A percentile compares a stretch with the other conserved stretches of the same genome.
These are phyloP conservation scores for Pontoporia blainvillei DNA, from an alignment of 2,113 vertebrate genomes.

Conservation along the genomic window DNA sequence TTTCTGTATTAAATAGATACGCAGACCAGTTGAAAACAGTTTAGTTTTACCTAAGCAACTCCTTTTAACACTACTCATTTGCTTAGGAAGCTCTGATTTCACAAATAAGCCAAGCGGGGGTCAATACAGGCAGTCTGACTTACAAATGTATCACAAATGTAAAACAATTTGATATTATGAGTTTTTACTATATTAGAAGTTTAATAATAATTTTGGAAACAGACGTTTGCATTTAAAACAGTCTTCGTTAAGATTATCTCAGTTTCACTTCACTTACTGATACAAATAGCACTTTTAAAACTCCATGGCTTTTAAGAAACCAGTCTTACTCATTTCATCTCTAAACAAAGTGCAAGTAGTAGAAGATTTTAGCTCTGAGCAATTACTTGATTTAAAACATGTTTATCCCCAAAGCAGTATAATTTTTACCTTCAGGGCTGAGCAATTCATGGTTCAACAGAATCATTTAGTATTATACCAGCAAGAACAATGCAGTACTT, in stretches of 20 bases:
- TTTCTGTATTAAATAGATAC: background rate
- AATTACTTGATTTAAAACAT: conserved; percentile 87
- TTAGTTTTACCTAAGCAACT: background rate
- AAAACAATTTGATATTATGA: background rate
- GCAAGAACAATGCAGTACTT: conserved; percentile 42
- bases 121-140: background rate
- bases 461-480: conserved; percentile 72
- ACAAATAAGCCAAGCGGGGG: background rate
- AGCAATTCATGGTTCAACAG: conserved; percentile 85
- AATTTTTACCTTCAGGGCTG: conserved; percentile 85
- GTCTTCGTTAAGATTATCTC: background rate
- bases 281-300: conserved; percentile 54
- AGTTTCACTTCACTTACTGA: conserved; percentile 14
- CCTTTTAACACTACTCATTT: background rate
- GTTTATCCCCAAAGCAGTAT: conserved; percentile 88
- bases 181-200: background rate
- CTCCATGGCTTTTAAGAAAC: conserved; percentile 57
- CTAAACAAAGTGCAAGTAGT: conserved; percentile 27
- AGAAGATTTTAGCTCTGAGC: conserved; percentile 83
- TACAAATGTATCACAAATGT: background rate
- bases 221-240: background rate
- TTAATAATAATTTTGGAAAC: conserved; percentile 14
- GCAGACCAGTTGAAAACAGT: background rate
- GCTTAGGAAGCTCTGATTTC: background rate
- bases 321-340: background rate